Evolutionary conservation across 2,113 vertebrate species (phyloP), one percentile per base, ranked within the genome.

Genomic region (Shinisaurus crocodilurus): DNA sequence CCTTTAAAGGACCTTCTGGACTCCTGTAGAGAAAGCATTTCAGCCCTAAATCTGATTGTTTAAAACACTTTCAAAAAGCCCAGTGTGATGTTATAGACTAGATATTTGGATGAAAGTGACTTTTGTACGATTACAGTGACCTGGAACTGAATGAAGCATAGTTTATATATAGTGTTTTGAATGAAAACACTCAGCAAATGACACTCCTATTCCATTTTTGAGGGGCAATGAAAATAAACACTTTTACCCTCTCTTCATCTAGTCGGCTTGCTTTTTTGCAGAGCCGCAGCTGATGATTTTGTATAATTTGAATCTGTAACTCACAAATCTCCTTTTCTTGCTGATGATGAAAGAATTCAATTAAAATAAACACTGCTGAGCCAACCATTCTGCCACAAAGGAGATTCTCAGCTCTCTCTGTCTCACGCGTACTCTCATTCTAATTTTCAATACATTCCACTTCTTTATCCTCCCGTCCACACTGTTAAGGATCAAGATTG

Each of bases 351-450:
- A 85, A 85, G 84, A 16, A 32, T 48, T 45, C 72, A 88, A 87
- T 4, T 0, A 81, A 76, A 48, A 45, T 54, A 67, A 79, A 74
- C 0, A 0, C n/a, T 82, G 50, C 25, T 69, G 85, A 0, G 0
- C 15, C 0, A 0, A 23, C 29, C 5, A 37, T 4, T 60, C 45
- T 32, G 32, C 43, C 69, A 75, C 74, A 67, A 76, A 0, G 16
- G 54, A 63, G 15, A 12, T 82, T 45, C 29, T 90, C 57, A 23
- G 0, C 65, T 65, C 27, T 75, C 37, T 76, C 34, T 4, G 4
- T 70, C 29, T 45, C 7, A 15, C 37, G 2, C 29, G 4, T 12
- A 23, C 20, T 63, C 20, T 45, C 15, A 27, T 57, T 34, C 40
- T 27, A 48, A 80, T 57, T 45, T 80, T 6, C 37, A 79, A 37